These are phyloP conservation scores for Porites divaricata DNA, from an alignment of 92 coral and sea anemone species.

Conservation along the genomic window DNA sequence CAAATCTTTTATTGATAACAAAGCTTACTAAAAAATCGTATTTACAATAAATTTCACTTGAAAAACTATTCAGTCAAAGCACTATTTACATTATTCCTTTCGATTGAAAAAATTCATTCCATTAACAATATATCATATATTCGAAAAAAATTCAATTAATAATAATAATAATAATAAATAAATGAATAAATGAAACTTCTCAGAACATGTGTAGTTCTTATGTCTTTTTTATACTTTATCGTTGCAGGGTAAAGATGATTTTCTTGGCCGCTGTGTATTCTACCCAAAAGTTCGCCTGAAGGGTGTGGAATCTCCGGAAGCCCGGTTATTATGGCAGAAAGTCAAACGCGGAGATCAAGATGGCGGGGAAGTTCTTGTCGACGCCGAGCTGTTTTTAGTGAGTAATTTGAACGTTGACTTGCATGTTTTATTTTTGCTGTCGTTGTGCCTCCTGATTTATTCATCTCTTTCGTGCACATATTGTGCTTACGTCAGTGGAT, in stretches of 20 bases:
- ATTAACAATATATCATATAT: no score
- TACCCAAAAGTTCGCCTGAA: conserved; percentile 84
- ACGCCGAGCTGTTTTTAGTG: conserved; percentile 96
- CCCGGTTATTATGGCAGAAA: conserved; percentile 85
- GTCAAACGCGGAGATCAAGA: conserved; percentile 76
- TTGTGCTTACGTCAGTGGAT: neutral
- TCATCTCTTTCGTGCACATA: neutral
- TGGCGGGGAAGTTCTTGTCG: conserved; percentile 87
- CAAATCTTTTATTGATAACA: no score
- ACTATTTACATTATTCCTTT: no score
- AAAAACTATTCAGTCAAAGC: no score
- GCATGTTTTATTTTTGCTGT: neutral
- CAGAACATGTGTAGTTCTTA: neutral
- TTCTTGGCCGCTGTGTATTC: conserved; percentile 93
- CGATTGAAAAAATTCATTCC: no score
- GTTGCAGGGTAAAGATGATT: conserved; percentile 94
- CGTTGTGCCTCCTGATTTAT: neutral
- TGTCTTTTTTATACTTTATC: neutral
- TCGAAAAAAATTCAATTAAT: no score
- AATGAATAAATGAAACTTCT: no score
- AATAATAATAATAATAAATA: no score
- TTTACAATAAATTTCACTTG: no score
- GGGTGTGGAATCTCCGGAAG: conserved; percentile 83
- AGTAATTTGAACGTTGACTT: neutral
- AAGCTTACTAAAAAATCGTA: no score